Evolutionary conservation across 2,888 invertebrate species (phyloP), one percentile per base, ranked within the genome.

Genomic region (Drosophila bunnanda): DNA sequence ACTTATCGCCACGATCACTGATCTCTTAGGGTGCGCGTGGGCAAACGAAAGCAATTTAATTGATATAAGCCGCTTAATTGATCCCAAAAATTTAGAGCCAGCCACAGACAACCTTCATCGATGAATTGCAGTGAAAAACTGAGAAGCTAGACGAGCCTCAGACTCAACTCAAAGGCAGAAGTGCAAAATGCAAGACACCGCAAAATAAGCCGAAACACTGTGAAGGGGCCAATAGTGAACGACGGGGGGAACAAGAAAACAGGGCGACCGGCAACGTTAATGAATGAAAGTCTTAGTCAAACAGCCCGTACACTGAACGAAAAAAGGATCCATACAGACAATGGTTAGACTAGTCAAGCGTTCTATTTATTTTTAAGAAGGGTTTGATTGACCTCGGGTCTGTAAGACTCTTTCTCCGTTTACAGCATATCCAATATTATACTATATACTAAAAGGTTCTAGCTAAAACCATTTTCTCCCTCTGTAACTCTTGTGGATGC

Each of bases 401-500:
- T 17, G 1, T n/a, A 8, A 38, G 38, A 38, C 38, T 17, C n/a
- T 12, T 43, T 43, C 13, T 43, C 12, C 17, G 12, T 13, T 41
- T 2, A 17, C 15, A 17, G 38, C 10, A 38, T 38, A 5, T 2
- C 20, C 12, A 20, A 12, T 20, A 41, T 39, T 39, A 1, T 4
- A 20, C 20, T 12, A 13, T n/a, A n/a, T n/a, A n/a, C n/a, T n/a
- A n/a, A n/a, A n/a, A 50, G 20, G 20, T 20, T 20, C 13, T 8
- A 39, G 15, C 10, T 12, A 20, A 1, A 20, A 10, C 8, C 4
- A 22, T n/a, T 56, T 60, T 30, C 30, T 56, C 22, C 17, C 30
- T 39, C 39, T 60, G 59, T 25, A 60, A 30, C 38, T 60, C 67
- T 67, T 79, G 79, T 85, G 85, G 79, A 79, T 77, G 75, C 73